Percentiles rank a stretch among this genome's conserved stretches.
Evolutionary conservation across 1,140 invertebrate species (phyloP).

Genomic region (Orius insidiosus): DNA sequence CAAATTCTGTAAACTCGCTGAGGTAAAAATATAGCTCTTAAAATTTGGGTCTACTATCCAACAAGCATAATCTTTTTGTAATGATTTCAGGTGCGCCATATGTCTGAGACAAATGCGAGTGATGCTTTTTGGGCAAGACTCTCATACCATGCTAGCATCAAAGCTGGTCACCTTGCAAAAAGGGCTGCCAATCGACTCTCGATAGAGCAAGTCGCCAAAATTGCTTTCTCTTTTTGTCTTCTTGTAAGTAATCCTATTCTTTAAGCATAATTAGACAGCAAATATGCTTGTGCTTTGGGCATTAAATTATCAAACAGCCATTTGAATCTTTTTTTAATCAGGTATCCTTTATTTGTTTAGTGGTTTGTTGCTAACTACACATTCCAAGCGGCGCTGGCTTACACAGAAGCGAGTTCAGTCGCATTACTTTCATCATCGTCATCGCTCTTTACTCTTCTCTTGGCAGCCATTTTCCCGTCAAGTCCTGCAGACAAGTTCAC

Average conservation of each 20-base stretch:
- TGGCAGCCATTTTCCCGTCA: constrained; percentile 66
- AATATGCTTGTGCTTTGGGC: constrained; percentile 3
- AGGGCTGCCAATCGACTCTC: constrained; percentile 49
- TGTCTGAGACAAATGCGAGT: constrained; percentile 64
- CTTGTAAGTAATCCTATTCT: constrained; percentile 38
- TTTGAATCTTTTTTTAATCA: no score
- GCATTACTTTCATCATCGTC: constrained; percentile 68
- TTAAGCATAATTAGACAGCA: no score
- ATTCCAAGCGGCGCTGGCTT: constrained; percentile 57
- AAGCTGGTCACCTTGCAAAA: constrained; percentile 48
- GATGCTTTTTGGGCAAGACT: constrained; percentile 66
- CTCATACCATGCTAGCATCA: constrained; percentile 62
- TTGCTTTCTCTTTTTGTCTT: constrained; percentile 59
- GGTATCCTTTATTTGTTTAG: no score
- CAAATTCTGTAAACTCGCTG: constrained; percentile 68
- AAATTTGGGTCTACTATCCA: not conserved
- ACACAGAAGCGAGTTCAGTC: constrained; percentile 57
- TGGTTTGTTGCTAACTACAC: constrained; percentile 70
- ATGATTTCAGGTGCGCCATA: constrained; percentile 40
- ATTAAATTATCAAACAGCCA: no score
- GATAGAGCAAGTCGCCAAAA: constrained; percentile 48
- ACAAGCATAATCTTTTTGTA: not conserved
- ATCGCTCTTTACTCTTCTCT: constrained; percentile 63
- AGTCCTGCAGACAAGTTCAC: constrained; percentile 59
- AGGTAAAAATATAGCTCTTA: constrained; percentile 50